phyloP scores from a whole-genome alignment of 2,888 invertebrate species.

The Epinotia bilunana region DNA sequence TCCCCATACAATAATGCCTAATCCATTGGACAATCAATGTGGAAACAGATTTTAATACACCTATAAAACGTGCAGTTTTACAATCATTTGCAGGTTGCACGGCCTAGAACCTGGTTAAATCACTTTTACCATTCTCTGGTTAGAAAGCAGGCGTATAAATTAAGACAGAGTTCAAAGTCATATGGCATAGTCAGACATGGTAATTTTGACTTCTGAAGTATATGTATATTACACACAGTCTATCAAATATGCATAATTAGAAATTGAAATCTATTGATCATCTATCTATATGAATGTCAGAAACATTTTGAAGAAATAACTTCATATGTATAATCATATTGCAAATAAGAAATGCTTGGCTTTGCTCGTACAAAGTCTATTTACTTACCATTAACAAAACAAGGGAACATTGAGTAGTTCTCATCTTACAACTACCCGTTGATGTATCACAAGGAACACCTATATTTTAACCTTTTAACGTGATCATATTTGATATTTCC shows the following conservation, averaged over 20 bases:
- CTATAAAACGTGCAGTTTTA: too few relatives aligned
- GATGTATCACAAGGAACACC: conserved; percentile 28
- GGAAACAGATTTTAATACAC: too few relatives aligned
- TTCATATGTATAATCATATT: conserved; percentile 7
- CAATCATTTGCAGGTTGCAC: neutral
- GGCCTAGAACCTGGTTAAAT: neutral
- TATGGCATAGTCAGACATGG: neutral
- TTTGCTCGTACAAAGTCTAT: conserved; percentile 7
- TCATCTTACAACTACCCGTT: conserved; percentile 23
- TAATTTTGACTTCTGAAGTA: neutral
- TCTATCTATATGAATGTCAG: neutral
- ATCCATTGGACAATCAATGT: too few relatives aligned
- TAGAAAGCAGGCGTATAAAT: neutral
- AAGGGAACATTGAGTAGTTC: conserved; percentile 14
- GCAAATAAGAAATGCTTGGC: neutral
- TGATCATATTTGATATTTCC: conserved; percentile 14
- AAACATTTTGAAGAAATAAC: conserved; percentile 11
- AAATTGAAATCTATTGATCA: conserved; percentile 2
- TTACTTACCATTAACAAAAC: conserved; percentile 24
- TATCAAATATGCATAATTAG: neutral
- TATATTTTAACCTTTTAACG: neutral
- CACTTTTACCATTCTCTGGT: neutral
- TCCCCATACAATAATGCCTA: too few relatives aligned
- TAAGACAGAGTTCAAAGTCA: neutral
- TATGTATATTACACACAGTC: too few relatives aligned